phyloP scores from a whole-genome alignment of 2,113 vertebrate genomes.

The Antechinus flavipes region DNA sequence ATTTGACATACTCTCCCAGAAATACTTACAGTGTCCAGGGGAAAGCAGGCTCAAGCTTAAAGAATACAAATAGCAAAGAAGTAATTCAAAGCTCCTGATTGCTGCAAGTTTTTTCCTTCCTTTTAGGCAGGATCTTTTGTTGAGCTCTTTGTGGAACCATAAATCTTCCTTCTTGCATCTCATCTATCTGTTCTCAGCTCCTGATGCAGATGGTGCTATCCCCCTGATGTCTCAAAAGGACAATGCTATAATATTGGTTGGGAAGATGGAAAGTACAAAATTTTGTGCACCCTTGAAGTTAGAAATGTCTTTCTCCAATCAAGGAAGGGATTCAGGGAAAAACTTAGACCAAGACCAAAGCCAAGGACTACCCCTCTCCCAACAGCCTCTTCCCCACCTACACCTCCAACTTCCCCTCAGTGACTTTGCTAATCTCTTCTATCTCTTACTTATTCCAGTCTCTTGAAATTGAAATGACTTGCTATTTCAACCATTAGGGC shows the following conservation, averaged over 20 bases:
- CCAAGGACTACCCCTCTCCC: neutral
- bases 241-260: neutral
- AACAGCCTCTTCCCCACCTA: neutral
- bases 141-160: neutral
- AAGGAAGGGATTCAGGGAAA: neutral
- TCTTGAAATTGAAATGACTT: neutral
- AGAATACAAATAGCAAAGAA: neutral
- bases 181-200: neutral
- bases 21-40: neutral
- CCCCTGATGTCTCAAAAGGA: neutral
- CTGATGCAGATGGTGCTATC: neutral
- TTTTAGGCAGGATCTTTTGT: neutral
- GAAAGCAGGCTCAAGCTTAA: neutral
- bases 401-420: neutral
- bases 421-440: neutral
- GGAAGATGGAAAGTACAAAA: neutral
- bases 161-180: neutral
- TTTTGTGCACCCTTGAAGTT: neutral
- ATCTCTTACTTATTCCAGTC: neutral
- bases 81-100: neutral
- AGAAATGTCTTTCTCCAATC: neutral
- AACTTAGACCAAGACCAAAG: neutral
- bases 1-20: neutral
- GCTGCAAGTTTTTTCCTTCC: neutral
- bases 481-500: neutral